Evolutionary conservation across 1,140 invertebrate species (phyloP), one percentile per base, ranked within the genome.

Genomic region (Stratiolaelaps scimitus): DNA sequence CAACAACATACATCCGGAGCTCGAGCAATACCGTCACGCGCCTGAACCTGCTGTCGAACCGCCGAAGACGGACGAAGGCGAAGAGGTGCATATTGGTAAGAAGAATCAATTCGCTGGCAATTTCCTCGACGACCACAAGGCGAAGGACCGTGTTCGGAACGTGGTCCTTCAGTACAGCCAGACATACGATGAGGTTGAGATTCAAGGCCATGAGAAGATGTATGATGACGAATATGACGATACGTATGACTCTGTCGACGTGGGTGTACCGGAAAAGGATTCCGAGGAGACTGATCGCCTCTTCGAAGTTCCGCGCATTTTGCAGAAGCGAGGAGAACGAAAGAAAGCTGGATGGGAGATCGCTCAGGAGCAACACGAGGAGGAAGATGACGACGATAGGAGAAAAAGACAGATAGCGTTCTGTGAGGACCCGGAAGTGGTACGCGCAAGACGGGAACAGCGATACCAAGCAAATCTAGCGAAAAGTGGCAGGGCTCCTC

Each of bases 161-260:
- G 26, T 60, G 15, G 23, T 60, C 15, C 15, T 60, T 1, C 53
- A 60, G 26, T 60, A 60, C 20, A 23, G n/a, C 10, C 17, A 60
- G 13, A 23, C 26, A 6, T 15, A 29, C 15, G 53, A 20, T 34
- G 53, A 60, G 26, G 53, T 60, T 23, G 23, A 29, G 17, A 28
- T 48, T 48, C 47, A 48, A 48, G 5, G 19, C 5, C 5, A 19
- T 7, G 23, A 17, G 15, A 60, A 60, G 26, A 26, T 60, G 26
- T 60, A 60, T 23, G 53, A 60, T 34, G 53, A 60, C 23, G 53
- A 60, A 23, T 60, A 60, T 34, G 53, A 60, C 10, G 53, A 60
- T 34, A 60, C 53, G 6, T 60, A 60, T 23, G 53, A 60, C 53
- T 60, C 53, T 5, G 34, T 29, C 23, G 53, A 60, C 23, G 34